Evolutionary conservation across 2,113 vertebrate genomes (phyloP), one percentile per base, ranked within the genome.

Genomic region (Chauna torquata): DNA sequence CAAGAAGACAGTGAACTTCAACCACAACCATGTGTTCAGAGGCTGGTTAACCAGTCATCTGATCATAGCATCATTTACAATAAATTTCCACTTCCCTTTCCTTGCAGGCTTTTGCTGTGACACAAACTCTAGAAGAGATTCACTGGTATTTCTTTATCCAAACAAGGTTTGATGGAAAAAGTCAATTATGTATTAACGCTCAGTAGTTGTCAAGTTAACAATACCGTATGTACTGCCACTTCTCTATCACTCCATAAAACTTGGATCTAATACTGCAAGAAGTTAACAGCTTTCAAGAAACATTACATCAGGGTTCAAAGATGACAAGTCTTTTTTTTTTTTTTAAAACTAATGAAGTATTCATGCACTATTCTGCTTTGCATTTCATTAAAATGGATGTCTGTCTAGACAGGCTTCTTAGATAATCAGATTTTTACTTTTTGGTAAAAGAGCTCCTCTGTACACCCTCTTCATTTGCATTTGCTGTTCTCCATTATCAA

Each of bases 331-430:
- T 71, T 95, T 94, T 89, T 52, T n/a, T n/a, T n/a, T n/a, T n/a
- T n/a, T n/a, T n/a, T n/a, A n/a, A n/a, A n/a, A 81, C 82, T 94
- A 94, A 96, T 90, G 75, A 95, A 93, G 92, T 42, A 96, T 94
- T 92, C 92, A 95, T 82, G 92, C 49, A 75, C 84, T 74, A 77
- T 80, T 74, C 91, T 92, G 86, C 81, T 95, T 95, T 94, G 91
- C 94, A 91, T 94, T 82, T 74, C 91, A 94, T 95, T 96, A 82
- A 93, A 95, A 95, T 68, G 97, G 86, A 94, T 78, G 62, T 83
- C 64, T 97, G 91, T 88, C 95, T 97, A 96, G 91, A 93, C 83
- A 88, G 62, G 64, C 80, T 75, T 82, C 70, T 94, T 28, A 71
- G 76, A 94, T 66, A 77, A n/a, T 65, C 49, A 72, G 18, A 72